Evolutionary conservation across 2,888 invertebrate genomes (phyloP).

Genomic region (Syrphus vitripennis): DNA sequence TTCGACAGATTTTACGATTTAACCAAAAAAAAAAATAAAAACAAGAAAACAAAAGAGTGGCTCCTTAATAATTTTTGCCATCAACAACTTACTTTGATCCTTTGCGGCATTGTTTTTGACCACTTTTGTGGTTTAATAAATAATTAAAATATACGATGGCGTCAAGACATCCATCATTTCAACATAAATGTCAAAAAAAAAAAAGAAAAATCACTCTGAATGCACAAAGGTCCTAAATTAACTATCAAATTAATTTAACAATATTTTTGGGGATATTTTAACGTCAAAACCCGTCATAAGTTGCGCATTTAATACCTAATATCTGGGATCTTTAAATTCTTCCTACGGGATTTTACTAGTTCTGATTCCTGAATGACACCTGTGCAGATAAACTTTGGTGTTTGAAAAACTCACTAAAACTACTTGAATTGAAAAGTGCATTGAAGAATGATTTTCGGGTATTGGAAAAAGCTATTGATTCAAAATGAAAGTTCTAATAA

Average conservation of each 20-base stretch:
- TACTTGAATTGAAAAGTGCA: no score
- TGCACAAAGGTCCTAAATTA: neutral
- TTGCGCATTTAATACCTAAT: no score
- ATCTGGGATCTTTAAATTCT: no score
- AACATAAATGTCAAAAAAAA: conserved; percentile 63
- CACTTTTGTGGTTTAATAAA: neutral
- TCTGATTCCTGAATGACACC: no score
- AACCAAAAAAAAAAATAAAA: neutral
- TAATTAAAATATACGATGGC: conserved; percentile 61
- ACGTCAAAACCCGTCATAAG: no score
- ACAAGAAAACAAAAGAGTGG: neutral
- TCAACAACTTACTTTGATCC: conserved; percentile 49
- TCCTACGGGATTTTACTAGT: no score
- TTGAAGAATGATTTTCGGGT: no score
- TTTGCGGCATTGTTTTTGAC: neutral
- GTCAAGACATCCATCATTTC: conserved; percentile 66
- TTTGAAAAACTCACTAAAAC: no score
- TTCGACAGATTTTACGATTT: conserved; percentile 44
- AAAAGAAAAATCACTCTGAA: neutral
- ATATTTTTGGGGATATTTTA: neutral
- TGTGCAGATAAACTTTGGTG: no score
- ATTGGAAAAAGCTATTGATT: no score
- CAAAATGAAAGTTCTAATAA: no score
- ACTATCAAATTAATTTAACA: neutral
- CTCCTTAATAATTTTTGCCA: neutral